Evolutionary conservation across 2,888 invertebrate genomes (phyloP), one percentile per base, ranked within the genome.

Genomic region (Lucinisca nassula): DNA sequence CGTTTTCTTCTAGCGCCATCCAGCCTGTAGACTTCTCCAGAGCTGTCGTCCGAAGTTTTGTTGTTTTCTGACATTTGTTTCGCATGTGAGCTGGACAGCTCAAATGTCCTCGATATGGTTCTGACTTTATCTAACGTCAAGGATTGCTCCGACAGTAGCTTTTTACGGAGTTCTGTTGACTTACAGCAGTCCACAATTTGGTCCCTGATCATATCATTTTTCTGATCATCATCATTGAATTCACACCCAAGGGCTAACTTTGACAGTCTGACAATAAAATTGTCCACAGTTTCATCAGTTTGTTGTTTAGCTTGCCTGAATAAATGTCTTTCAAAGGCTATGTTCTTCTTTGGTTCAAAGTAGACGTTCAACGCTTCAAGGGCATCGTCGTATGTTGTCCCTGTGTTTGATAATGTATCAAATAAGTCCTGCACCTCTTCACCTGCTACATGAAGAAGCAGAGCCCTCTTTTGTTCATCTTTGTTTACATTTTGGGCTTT

Each of bases 341-440:
- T 49, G 70, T 79, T 79, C 30, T 79, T 79, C 32, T 49, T 79
- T 45, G 79, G 70, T 6, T 45, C 30, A 30, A 79, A 79, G 49
- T 79, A 79, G 14, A 0, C 14, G 14, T 35, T 70, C 40, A 79
- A 12, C 8, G 30, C 49, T 6, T 40, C 6, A n/a, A 70, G 30
- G 2, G 79, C 38, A 3, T 79, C 14, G 10, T 38, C n/a, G 27
- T 70, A 79, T 24, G 4, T 70, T 21, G 3, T 67, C 0, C 38
- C 70, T 17, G 17, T 10, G 14, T 40, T 17, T 21, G 17, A 32
- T 30, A 30, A 27, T 49, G 67, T 79, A 6, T 79, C 79, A 32
- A 38, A 70, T 10, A 79, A 38, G n/a, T 79, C 67, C 38, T 79
- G 79, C 3, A 79, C 10, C 40, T 70, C 70, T 79, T 79, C 45